Base-by-base conservation (phyloP, 2,888 invertebrate species). In the Phorcus lineatus region DNA sequence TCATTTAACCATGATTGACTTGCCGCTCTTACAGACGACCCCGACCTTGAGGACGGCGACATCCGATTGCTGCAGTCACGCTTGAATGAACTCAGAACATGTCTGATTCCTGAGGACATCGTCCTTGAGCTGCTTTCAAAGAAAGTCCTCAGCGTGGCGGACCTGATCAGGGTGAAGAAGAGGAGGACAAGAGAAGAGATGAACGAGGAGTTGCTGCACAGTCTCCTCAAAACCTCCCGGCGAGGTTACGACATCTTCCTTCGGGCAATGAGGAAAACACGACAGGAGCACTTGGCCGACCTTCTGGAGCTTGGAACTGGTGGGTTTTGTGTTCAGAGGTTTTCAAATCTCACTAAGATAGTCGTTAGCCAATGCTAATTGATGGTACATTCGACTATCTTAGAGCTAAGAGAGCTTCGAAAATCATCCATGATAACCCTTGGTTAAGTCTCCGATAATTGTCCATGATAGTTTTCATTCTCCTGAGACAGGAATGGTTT, bases 81-180 rank as follows among this genome's bases (percentile, higher is more conserved):
- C 40, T 28, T 83, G 13, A 76, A 80, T 53, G 47, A 22, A 9
- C 55, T 85, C 2, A 83, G 82, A 3, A 80, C 80, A 57, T 83
- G 81, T 76, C 81, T 85, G 83, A 77, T 80, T 2, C 82, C 84
- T 16, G 83, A 85, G 53, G 84, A 85, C 52, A 77, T 85, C 9
- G 82, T 85, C 17, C 83, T 83, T 40, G 75, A 62, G 11, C 80
- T 85, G 6, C 75, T 81, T 52, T 62, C 82, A 13, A 66, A 78
- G 53, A 79, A 80, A 62, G 79, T 83, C 17, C 57, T 85, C 70
- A 80, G 80, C 16, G 62, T 80, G n/a, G 70, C 79, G 16, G 84
- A 85, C 13, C 77, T 82, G 13, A 77, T 74, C 24, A 70, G 82
- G 6, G 81, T 85, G 31, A 80, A 81, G 47, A 75, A 75, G 52